Base-by-base conservation (phyloP, 2,888 invertebrate genomes). In the Platycheirus rosarum region DNA sequence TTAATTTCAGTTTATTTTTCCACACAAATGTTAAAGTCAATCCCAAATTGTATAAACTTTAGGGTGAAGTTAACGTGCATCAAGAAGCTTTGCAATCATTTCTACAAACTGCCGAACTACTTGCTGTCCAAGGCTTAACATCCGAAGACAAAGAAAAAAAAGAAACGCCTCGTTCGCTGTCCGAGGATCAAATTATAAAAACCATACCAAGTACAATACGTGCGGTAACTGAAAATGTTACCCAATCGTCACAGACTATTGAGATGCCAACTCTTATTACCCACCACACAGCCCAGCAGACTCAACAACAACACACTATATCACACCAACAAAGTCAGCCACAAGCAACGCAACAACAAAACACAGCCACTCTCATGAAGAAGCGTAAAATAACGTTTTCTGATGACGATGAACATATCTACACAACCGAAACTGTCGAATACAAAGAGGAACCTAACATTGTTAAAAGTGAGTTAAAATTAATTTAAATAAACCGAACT, bases 71-170 rank as follows among this genome's bases (percentile, higher is more conserved):
- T 6, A 95, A 95, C 86, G 95, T 96, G 48, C 93, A 94, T 86
- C 95, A 95, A 88, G 95, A 95, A 88, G 94, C 95, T 84, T 90
- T 95, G 86, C 94, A 94, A 85, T 95, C 95, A 75, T 95, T 95
- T 91, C 91, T 95, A 60, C 94, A 94, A 86, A 95, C 95, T 14
- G 95, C 95, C 4, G 95, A 95, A 89, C 90, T 95, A 84, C 90
- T 95, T 86, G 94, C 95, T 86, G 94, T 95, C 63, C 95, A 95
- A 89, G 95, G 95, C 69, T 92, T 95, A 80, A 95, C 95, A 51
- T 88, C 90, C n/a, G 90, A 90, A 85, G 90, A 90, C 77, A 90
- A 90, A 73, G 90, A 90, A 62, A 89, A 89, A 78, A 89, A 89
- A 18, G 89, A 88, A 76, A 32, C 87, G 51, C 87, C 88, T 20